Evolutionary conservation across 2,113 vertebrate genomes (phyloP).

Genomic region (Eclectus roratus): DNA sequence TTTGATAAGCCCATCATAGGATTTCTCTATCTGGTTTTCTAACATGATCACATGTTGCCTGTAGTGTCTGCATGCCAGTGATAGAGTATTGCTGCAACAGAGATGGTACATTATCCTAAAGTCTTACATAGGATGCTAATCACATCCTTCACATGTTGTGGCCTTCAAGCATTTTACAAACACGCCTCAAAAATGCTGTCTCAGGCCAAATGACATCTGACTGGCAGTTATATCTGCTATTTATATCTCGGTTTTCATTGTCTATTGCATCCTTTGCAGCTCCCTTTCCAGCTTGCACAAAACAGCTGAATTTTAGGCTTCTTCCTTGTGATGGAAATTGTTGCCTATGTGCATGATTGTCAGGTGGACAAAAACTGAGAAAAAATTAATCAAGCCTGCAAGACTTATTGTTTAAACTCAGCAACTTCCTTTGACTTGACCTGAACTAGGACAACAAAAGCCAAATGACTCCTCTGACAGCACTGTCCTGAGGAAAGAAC

Average conservation of each 20-base stretch:
- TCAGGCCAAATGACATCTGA: neutral
- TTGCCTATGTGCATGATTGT: neutral
- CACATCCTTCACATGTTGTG: neutral
- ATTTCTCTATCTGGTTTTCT: neutral
- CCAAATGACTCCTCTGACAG: neutral
- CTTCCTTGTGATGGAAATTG: neutral
- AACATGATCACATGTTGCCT: neutral
- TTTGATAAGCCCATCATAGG: neutral
- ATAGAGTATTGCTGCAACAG: neutral
- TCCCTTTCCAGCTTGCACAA: neutral
- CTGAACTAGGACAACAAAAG: neutral
- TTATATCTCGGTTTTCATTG: neutral
- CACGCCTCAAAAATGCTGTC: neutral
- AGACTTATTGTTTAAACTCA: neutral
- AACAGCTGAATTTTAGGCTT: neutral
- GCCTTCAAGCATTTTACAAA: neutral
- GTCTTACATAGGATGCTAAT: neutral
- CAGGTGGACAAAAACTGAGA: neutral
- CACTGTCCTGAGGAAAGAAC: neutral
- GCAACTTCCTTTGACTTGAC: neutral
- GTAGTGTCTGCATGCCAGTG: neutral
- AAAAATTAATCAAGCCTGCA: neutral
- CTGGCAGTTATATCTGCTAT: neutral
- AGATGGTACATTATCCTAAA: neutral
- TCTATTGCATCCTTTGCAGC: neutral